These are phyloP conservation scores for Pararge aegeria DNA, from an alignment of 1,140 invertebrate genomes.

Conservation along the genomic window DNA sequence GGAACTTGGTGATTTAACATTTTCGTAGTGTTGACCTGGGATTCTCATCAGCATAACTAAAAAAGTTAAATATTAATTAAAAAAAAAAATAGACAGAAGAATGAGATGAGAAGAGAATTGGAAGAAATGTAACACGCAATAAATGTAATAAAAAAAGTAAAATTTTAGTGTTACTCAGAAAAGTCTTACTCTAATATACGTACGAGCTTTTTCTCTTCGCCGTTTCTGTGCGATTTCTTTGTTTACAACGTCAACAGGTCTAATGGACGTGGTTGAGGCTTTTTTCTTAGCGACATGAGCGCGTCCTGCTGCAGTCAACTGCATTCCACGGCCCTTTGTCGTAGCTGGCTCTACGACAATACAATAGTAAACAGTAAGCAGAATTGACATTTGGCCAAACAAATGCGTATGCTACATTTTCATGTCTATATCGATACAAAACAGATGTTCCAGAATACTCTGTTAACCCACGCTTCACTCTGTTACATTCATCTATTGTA, in stretches of 20 bases:
- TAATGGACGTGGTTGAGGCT: conserved; percentile 43
- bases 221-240: conserved; percentile 68
- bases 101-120: too few relatives aligned
- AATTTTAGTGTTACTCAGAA: too few relatives aligned
- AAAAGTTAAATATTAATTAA: conserved; percentile 9
- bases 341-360: conserved; percentile 38
- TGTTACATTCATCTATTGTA: too few relatives aligned
- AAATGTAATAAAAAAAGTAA: too few relatives aligned
- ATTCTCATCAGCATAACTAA: conserved; percentile 73
- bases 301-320: conserved; percentile 57
- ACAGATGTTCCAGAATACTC: too few relatives aligned
- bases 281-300: conserved; percentile 58
- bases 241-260: conserved; percentile 57
- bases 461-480: too few relatives aligned
- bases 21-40: conserved; percentile 72
- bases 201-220: conserved; percentile 63
- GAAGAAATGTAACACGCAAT: too few relatives aligned
- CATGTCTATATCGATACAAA: too few relatives aligned
- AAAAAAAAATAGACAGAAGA: background rate
- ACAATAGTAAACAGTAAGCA: background rate
- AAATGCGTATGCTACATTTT: too few relatives aligned
- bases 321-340: conserved; percentile 47
- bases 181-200: conserved; percentile 11
- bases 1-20: conserved; percentile 69
- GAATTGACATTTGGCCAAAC: background rate